These are phyloP conservation scores for Toxotes lorentzi DNA, from an alignment of 2,797 vertebrate species.

Conservation along the genomic window DNA sequence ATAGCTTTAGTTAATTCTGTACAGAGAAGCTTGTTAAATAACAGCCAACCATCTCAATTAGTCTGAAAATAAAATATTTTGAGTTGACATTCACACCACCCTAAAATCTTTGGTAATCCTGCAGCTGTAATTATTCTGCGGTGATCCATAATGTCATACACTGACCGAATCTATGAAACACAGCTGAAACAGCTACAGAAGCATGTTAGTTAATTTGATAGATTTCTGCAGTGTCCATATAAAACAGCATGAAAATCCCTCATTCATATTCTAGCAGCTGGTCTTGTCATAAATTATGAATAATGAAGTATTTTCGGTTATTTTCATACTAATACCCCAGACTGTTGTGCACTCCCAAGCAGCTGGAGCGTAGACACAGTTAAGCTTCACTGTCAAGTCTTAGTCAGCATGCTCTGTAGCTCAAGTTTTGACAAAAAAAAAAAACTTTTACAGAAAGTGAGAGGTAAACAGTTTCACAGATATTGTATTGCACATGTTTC, in stretches of 20 bases:
- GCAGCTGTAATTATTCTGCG: conserved; percentile 37
- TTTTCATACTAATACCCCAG: conserved; percentile 36
- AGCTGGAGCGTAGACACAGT: conserved; percentile 19
- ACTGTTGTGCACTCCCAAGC: conserved; percentile 24
- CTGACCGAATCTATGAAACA: conserved; percentile 22
- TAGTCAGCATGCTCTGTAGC: conserved; percentile 32
- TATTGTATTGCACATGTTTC: too few relatives aligned
- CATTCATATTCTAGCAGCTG: conserved; percentile 55
- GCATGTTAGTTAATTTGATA: conserved; percentile 16
- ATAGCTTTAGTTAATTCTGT: conserved; percentile 36
- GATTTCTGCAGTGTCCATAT: conserved; percentile 40
- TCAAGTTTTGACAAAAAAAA: not conserved
- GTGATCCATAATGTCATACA: conserved; percentile 19
- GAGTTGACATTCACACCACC: conserved; percentile 28
- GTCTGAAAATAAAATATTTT: conserved; percentile 34
- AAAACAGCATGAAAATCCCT: conserved; percentile 37
- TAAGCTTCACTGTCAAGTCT: conserved; percentile 21
- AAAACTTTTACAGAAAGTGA: not conserved
- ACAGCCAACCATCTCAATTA: conserved; percentile 13
- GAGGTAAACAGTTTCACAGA: not conserved
- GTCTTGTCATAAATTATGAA: conserved; percentile 58
- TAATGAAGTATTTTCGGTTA: conserved; percentile 36
- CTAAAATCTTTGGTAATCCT: conserved; percentile 33
- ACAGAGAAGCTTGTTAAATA: conserved; percentile 32
- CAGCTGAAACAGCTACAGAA: conserved; percentile 26